A percentile compares a stretch with the other conserved stretches of the same genome.
Conservation (phyloP, 2,888 invertebrate genomes). For the Apomyelois bistriatella region DNA sequence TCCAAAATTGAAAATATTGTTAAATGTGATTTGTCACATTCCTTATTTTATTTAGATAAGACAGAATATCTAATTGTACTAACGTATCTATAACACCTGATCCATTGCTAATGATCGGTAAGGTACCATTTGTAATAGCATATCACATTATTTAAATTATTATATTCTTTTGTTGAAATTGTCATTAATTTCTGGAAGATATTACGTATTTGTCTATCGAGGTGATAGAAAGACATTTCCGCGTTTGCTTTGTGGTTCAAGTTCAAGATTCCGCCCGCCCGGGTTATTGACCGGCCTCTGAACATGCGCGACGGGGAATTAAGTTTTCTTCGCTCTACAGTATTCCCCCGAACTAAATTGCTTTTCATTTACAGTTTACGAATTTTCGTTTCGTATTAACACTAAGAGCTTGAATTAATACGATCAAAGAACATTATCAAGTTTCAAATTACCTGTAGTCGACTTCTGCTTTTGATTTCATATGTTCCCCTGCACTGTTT, state of each 20-base stretch:
- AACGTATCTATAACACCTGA: too few relatives aligned
- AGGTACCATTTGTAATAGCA: too few relatives aligned
- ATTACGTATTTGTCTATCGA: conserved; percentile 35
- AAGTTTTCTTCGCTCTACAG: conserved; percentile 31
- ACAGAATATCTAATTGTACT: too few relatives aligned
- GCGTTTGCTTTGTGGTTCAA: conserved; percentile 60
- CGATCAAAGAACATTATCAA: not conserved
- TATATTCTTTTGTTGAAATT: not conserved
- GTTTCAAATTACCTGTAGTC: not conserved
- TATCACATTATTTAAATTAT: conserved; percentile 1
- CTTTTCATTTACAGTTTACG: conserved; percentile 18
- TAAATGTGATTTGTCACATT: too few relatives aligned
- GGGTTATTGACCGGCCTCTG: conserved; percentile 65
- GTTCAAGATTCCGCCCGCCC: conserved; percentile 61
- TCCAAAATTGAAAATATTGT: too few relatives aligned
- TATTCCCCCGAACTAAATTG: conserved; percentile 24
- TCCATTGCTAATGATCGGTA: too few relatives aligned
- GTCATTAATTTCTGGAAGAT: not conserved
- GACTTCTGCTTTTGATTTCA: not conserved
- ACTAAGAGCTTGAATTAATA: not conserved
- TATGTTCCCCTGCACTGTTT: conserved; percentile 4
- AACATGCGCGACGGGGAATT: conserved; percentile 51
- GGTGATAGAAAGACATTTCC: conserved; percentile 38
- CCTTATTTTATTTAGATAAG: too few relatives aligned
- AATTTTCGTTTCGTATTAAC: conserved; percentile 23